Evolutionary conservation across 2,888 invertebrate genomes (phyloP).

Genomic region (Lepidocyrtoides sp.): DNA sequence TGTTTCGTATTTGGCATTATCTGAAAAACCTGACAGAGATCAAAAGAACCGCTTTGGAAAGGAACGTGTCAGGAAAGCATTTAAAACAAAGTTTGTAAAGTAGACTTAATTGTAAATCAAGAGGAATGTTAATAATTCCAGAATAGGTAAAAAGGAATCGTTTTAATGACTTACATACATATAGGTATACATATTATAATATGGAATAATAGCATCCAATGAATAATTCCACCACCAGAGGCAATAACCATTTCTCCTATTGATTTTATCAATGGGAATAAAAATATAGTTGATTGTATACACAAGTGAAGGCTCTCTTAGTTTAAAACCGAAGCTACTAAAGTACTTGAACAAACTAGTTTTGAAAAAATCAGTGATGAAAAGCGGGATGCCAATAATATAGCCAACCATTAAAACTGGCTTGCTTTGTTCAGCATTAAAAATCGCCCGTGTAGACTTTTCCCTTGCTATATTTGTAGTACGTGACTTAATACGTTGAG

Average conservation of each 20-base stretch:
- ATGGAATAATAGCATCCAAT: no score
- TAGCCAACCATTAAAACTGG: constrained; percentile 18
- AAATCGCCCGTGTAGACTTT: constrained; percentile 67
- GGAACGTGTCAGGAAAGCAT: constrained; percentile 42
- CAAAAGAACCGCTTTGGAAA: constrained; percentile 37
- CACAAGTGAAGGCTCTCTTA: no score
- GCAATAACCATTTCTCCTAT: no score
- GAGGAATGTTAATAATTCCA: constrained; percentile 45
- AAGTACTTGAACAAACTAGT: no score
- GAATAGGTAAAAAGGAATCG: background rate
- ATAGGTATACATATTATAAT: no score
- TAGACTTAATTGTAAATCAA: background rate
- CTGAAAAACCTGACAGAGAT: constrained; percentile 62
- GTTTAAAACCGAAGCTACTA: no score
- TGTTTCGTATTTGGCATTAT: constrained; percentile 49
- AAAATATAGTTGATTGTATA: no score
- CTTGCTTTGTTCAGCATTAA: constrained; percentile 52
- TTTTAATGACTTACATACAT: no score
- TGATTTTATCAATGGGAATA: no score
- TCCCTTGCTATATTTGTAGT: constrained; percentile 65
- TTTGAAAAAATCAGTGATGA: background rate
- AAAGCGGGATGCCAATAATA: background rate
- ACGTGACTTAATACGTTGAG: constrained; percentile 81
- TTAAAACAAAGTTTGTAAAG: background rate
- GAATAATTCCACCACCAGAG: no score